phyloP scores from a whole-genome alignment of 2,888 invertebrate species.

The Myopa testacea region DNA sequence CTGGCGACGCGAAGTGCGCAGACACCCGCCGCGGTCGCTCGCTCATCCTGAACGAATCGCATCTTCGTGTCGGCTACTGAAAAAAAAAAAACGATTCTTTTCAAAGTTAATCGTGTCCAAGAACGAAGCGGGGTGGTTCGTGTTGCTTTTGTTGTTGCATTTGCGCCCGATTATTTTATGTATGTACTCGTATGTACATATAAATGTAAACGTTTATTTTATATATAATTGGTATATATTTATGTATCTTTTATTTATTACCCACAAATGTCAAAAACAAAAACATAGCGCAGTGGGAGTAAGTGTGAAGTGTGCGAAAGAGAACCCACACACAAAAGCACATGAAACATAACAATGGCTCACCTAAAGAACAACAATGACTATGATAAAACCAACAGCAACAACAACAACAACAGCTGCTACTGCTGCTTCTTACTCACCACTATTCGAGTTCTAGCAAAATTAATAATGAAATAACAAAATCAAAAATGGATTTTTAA shows the following conservation, averaged over 20 bases:
- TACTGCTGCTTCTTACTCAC: not conserved
- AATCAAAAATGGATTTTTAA: not conserved
- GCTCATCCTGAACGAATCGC: constrained; percentile 10
- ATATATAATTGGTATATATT: too few species aligned
- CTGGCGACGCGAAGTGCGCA: not conserved
- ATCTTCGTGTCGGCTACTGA: constrained; percentile 15
- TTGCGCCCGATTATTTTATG: too few species aligned
- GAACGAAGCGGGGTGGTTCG: not conserved
- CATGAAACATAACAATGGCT: constrained; percentile 17
- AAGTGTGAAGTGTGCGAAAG: constrained; percentile 30
- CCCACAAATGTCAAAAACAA: constrained; percentile 26
- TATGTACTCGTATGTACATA: too few species aligned
- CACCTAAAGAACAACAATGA: constrained; percentile 38
- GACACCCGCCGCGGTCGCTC: not conserved
- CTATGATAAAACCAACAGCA: constrained; percentile 39
- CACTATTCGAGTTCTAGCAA: not conserved
- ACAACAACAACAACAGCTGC: constrained; percentile 22
- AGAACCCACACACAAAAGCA: constrained; percentile 37
- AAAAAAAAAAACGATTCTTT: not conserved
- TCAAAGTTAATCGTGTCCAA: constrained; percentile 2
- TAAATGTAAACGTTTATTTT: too few species aligned
- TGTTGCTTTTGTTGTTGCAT: too few species aligned
- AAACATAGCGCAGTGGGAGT: constrained; percentile 40
- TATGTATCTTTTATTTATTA: not conserved
- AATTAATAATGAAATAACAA: not conserved